Percentiles rank a stretch among this genome's conserved stretches.
Conservation (phyloP, 1,140 invertebrate genomes). For the Leucophenga varia region DNA sequence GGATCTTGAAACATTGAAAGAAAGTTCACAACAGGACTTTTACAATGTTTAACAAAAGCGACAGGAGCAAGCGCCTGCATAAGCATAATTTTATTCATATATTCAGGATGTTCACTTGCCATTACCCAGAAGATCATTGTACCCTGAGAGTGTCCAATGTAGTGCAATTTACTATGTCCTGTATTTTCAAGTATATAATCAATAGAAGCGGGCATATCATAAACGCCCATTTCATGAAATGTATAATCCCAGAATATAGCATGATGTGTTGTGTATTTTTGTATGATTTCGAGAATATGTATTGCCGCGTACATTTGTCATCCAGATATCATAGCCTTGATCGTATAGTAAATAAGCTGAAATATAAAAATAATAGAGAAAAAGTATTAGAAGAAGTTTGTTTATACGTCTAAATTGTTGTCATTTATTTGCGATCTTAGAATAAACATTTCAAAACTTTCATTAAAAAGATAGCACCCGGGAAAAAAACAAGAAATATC, state of each 20-base stretch:
- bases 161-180: slow-evolving; percentile 59
- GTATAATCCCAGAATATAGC: slow-evolving; percentile 58
- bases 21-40: slow-evolving; percentile 48
- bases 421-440: no score
- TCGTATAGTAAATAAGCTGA: slow-evolving; percentile 59
- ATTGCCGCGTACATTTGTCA: slow-evolving; percentile 57
- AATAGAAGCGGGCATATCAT: slow-evolving; percentile 64
- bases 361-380: neutral
- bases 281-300: slow-evolving; percentile 44
- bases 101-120: slow-evolving; percentile 65
- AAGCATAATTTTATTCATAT: slow-evolving; percentile 64
- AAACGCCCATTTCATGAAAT: slow-evolving; percentile 69
- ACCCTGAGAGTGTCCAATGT: slow-evolving; percentile 69
- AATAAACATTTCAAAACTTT: no score
- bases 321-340: slow-evolving; percentile 71
- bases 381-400: no score
- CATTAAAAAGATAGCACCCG: no score
- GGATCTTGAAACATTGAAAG: slow-evolving; percentile 42
- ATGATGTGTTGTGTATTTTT: slow-evolving; percentile 57
- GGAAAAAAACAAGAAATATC: no score
- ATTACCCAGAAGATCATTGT: slow-evolving; percentile 67
- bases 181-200: slow-evolving; percentile 61
- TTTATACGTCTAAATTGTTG: no score
- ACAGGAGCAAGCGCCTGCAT: slow-evolving; percentile 68
- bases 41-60: slow-evolving; percentile 54